Percentiles rank a stretch among this genome's conserved stretches.
Evolutionary conservation across 2,113 vertebrate genomes (phyloP).

Genomic region (Pelmatolapia mariae): DNA sequence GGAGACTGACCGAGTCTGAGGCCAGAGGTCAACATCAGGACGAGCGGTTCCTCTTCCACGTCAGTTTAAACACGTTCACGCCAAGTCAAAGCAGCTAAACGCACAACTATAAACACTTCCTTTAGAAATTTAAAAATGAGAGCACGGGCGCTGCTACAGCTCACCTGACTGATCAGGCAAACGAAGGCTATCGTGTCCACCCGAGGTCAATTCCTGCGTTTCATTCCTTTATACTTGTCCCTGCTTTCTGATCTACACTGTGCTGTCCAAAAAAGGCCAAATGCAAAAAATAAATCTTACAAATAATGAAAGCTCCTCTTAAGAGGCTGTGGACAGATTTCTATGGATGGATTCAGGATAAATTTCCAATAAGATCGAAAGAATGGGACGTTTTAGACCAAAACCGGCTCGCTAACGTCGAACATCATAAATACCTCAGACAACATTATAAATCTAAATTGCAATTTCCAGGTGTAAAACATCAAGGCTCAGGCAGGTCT

Average conservation of each 20-base stretch:
- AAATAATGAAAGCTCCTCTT: background rate
- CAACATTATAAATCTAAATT: rapidly evolving
- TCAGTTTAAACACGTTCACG: background rate
- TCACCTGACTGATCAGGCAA: background rate
- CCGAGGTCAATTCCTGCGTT: background rate
- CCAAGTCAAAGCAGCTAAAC: background rate
- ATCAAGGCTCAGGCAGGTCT: rapidly evolving
- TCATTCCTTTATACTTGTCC: background rate
- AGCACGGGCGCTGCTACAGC: rapidly evolving
- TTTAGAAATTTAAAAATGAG: background rate
- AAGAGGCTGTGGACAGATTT: background rate
- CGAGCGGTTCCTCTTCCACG: background rate
- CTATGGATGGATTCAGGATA: background rate
- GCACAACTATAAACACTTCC: background rate
- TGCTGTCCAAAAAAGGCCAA: background rate
- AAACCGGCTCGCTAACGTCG: background rate
- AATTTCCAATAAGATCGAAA: background rate
- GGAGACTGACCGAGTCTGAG: background rate
- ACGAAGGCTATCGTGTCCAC: background rate
- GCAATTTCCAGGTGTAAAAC: background rate
- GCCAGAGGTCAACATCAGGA: background rate
- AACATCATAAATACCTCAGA: background rate
- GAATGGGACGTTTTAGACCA: background rate
- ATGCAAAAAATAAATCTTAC: background rate
- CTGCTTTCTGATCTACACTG: background rate